phyloP scores from a whole-genome alignment of 2,797 vertebrate genomes.

The Phyllotis vaccarum region DNA sequence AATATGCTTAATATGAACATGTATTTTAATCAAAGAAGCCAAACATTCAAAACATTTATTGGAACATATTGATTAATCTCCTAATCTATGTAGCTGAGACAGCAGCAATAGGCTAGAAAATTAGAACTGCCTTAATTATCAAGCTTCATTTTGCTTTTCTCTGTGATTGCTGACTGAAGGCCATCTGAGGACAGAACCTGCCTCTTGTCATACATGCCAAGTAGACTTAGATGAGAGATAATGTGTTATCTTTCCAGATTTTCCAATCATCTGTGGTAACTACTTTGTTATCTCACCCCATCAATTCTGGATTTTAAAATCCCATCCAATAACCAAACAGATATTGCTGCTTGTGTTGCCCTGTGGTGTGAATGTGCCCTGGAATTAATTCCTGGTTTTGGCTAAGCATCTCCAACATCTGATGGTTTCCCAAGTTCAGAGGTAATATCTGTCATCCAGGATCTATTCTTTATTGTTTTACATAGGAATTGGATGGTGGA shows the following conservation, averaged over 20 bases:
- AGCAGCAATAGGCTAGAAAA: rapidly evolving
- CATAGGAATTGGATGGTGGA: neutral
- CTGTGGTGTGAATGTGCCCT: neutral
- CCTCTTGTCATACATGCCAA: neutral
- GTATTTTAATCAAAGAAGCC: neutral
- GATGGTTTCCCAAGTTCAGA: neutral
- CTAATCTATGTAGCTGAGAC: neutral
- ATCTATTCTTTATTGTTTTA: neutral
- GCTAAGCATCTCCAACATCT: slow-evolving; percentile 39
- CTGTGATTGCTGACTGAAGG: neutral
- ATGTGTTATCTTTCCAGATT: neutral
- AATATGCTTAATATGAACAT: slow-evolving; percentile 52
- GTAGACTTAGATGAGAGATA: neutral
- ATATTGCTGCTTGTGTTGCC: slow-evolving; percentile 38
- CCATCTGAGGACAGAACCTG: neutral
- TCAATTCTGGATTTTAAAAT: slow-evolving; percentile 25
- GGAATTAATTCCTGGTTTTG: slow-evolving; percentile 54
- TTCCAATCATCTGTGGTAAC: neutral
- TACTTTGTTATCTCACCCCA: neutral
- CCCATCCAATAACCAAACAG: neutral
- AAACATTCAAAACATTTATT: neutral
- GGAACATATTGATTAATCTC: neutral
- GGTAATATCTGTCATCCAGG: slow-evolving; percentile 24
- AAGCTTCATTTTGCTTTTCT: neutral
- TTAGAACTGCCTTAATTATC: neutral